Base-by-base conservation (phyloP, 2,888 invertebrate genomes). In the Gonocerus acuteangulatus region DNA sequence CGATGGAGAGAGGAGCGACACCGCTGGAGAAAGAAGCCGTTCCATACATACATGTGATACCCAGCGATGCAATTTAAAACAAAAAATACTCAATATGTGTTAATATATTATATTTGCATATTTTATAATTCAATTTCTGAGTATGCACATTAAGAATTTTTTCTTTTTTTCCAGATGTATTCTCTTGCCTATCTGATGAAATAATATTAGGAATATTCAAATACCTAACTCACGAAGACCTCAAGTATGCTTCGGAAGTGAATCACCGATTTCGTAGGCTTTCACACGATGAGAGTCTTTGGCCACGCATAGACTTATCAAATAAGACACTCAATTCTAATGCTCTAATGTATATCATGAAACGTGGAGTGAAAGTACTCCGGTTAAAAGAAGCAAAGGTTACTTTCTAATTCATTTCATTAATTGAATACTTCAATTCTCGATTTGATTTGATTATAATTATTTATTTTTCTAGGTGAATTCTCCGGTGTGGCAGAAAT, bases 281-380 rank as follows among this genome's bases (percentile, higher is more conserved):
- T 64, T 83, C 85, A 2, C 83, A 84, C 57, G 93, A 95, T 72
- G 92, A 92, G 70, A 85, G 85, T 0, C 74, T 95, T 0, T 95
- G 95, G 95, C 83, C 85, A 44, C 79, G 91, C 16, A 74, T 94
- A 65, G 93, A 95, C 73, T 75, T 92, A 16, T 85, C 88, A 7
- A 81, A 83, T 63, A 83, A 83, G 68, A 80, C 82, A 0, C 71
- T 95, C 7, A 75, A 79, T 15, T 77, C 80, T 11, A 85, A 85
- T 45, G 84, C 86, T 0, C 71, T 95, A 7, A 88, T 87, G 1
- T 79, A 83, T 65, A 82, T 94, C 63, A 70, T 93, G n/a, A 79
- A 80, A 13, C 79, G 89, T 65, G 90, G 92, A 69, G 86, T 90
- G 0, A 76, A 84, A 51, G 83, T 89, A 57, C 75, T 94, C 4